phyloP scores from a whole-genome alignment of 2,113 vertebrate species.

The Larimichthys crocea region DNA sequence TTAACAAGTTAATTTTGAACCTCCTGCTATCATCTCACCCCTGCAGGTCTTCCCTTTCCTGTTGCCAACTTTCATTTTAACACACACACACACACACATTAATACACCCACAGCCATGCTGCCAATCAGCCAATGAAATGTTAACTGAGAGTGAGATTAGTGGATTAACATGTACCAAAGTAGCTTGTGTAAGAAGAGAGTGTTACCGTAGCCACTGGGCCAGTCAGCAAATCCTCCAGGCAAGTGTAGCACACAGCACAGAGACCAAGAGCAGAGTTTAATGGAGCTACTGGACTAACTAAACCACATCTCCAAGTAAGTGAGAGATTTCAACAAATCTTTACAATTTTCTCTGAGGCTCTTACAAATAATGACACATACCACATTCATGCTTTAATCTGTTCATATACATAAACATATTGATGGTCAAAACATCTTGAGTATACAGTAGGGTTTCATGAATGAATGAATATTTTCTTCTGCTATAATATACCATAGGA shows the following conservation, averaged over 20 bases:
- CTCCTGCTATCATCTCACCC: not conserved
- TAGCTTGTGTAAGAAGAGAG: conserved; percentile 76
- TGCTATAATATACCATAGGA: not conserved
- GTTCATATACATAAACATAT: conserved; percentile 1
- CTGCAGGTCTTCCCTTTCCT: not conserved
- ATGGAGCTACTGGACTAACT: not conserved
- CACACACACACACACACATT: conserved; percentile 10
- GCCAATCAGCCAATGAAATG: conserved; percentile 73
- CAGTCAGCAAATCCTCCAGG: conserved; percentile 66
- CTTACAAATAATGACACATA: not conserved
- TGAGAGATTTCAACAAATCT: conserved; percentile 2
- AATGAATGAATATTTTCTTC: not conserved
- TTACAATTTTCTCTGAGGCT: not conserved
- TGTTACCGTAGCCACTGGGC: conserved; percentile 34
- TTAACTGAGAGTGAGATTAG: conserved; percentile 75
- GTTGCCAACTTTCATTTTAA: not conserved
- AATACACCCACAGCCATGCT: not conserved
- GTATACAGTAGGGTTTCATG: not conserved
- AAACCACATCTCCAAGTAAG: conserved; percentile 48
- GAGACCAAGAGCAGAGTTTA: conserved; percentile 7
- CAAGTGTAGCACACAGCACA: conserved; percentile 21
- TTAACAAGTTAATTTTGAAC: conserved; percentile 8
- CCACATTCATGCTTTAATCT: conserved; percentile 5
- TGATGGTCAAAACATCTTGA: not conserved
- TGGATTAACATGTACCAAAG: conserved; percentile 79